Base-by-base conservation (phyloP, 1,140 invertebrate genomes). In the Plutomurus gul region DNA sequence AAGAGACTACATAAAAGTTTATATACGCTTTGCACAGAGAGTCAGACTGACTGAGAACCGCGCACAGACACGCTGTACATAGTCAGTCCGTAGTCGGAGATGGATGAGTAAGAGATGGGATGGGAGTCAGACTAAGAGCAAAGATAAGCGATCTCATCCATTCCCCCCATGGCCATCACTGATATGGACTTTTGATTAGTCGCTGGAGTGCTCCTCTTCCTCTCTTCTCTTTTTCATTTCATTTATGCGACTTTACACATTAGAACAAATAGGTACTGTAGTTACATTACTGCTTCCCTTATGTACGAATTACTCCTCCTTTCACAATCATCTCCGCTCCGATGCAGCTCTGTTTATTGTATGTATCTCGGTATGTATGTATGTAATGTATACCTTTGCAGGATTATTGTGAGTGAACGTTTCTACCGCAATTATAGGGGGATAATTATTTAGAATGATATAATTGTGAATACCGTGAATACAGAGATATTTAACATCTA, bases 121-220 rank as follows among this genome's bases (percentile, higher is more conserved):
- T 65, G 56, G 27, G 56, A 74, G 40, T 49, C 22, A 47, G 43
- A 74, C 40, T 74, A 40, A 36, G 46, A 49, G 72, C 39, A 46
- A 49, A 74, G 72, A 47, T 46, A 74, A 74, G 72, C 39, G 36
- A 74, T 47, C 20, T 43, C 43, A 36, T 74, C 27, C 72, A 74
- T 74, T 74, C 39, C 72, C 60, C 72, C 39, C 49, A 43, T 46
- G 72, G 43, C 72, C 43, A 74, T 74, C 43, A 74, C 40, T n/a
- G 72, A 74, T 74, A 74, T 74, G 72, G 72, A 74, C 72, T 74
- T 74, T 74, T 74, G 72, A 74, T 74, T 74, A 74, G 72, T 74
- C 72, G 39, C 43, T 74, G 39, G 70, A 40, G 70, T 72, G 36
- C 70, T 72, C 70, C 39, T 72, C 40, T 27, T 40, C 39, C 25